Base-by-base conservation (phyloP, 2,113 vertebrate species). In the Hylia prasina region DNA sequence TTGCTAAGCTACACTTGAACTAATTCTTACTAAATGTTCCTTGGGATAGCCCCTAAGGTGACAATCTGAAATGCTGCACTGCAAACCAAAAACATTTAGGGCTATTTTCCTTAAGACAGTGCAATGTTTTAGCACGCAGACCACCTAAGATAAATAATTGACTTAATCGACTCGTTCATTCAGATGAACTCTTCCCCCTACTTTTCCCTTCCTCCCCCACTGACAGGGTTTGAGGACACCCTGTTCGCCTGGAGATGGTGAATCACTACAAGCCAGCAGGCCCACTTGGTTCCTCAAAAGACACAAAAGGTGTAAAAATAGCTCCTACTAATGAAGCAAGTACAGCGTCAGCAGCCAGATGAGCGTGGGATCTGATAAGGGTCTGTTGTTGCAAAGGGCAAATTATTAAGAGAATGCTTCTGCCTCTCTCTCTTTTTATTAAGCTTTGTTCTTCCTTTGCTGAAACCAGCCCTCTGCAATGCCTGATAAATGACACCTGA, bases 221-320 rank as follows among this genome's bases (percentile, higher is more conserved):
- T 9, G 5, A 6, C 61, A 93, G 82, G 91, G 90, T 90, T 94
- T 95, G 37, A 94, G 97, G 97, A 97, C 96, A 94, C 89, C 92
- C 96, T 97, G 96, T 97, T 97, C 77, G 92, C 93, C 96, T 93
- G 93, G 96, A 97, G 97, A 97, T 94, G 72, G 96, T 99, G 99
- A 99, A 98, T 99, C 99, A 99, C 97, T 87, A 93, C 92, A 97
- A 98, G 97, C 96, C 98, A 98, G 97, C 83, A 97, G 97, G 97
- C 98, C 98, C 98, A 98, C 98, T 98, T 72, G 84, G 98, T 99
- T 99, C 98, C 98, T 99, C 98, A 99, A 99, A 99, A 99, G 98
- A 99, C 97, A 99, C 98, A 99, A 99, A 98, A 98, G 98, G 97
- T 96, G 94, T 98, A 99, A 98, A 99, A 99, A 99, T 99, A 99